Base-by-base conservation (phyloP, 2,888 invertebrate species). In the Ypsolopha scabrella region DNA sequence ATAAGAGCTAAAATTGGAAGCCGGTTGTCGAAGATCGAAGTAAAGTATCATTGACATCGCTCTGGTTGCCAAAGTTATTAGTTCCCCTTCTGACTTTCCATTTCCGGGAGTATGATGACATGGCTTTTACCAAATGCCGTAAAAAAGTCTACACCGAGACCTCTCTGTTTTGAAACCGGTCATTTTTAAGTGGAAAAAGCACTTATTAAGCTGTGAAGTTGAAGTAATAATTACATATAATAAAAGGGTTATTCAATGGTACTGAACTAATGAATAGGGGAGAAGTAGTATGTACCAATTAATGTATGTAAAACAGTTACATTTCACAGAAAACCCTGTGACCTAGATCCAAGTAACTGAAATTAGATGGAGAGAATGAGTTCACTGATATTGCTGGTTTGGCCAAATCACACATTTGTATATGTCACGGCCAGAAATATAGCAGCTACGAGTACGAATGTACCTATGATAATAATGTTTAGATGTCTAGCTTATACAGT, bases 391-490 rank as follows among this genome's bases (percentile, higher is more conserved):
- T 55, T 55, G 58, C 54, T 63, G 54, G 56, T 54, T 60, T 63
- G 65, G 64, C 67, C 64, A 68, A 70, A 72, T 72, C 65, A 72
- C 65, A 69, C 73, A 75, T 75, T 78, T 72, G 75, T 71, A 75
- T 69, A 77, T 81, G 82, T 80, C 81, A 81, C 77, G 70, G 63
- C 72, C 74, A 73, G 71, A 81, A 80, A 77, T 66, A 62, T 75
- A 79, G 73, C 70, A 70, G 61, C 53, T 35, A 24, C 43, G n/a
- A 43, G 7, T 35, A 24, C 43, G n/a, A 43, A 24, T 43, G 43
- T 43, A 13, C 14, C 43, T 24, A 24, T 4, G 4, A 24, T 24
- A 24, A 24, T 24, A 24, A 24, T 24, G 24, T 24, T 24, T 24
- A 24, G 24, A 24, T 24, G 24, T 4, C 24, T 24, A 7, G 13